phyloP scores from a whole-genome alignment of 2,113 vertebrate species.

The Onychostoma macrolepis region DNA sequence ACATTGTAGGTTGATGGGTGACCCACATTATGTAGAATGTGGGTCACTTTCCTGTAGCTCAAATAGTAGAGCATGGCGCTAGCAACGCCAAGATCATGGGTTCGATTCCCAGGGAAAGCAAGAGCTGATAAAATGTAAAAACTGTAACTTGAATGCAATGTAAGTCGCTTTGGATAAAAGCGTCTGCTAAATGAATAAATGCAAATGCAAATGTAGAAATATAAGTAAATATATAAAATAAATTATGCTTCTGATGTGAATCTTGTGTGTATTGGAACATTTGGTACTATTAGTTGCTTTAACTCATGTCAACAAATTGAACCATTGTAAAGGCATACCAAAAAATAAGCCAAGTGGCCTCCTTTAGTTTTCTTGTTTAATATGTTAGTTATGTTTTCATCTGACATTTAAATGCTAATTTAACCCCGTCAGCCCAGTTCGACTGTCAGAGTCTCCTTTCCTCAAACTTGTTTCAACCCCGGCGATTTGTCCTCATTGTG shows the following conservation, averaged over 20 bases:
- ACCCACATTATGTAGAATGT: background rate
- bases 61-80: too few species aligned
- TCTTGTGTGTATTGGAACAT: background rate
- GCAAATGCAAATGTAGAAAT: too few species aligned
- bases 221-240: background rate
- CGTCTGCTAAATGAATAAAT: too few species aligned
- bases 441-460: background rate
- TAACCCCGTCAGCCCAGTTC: background rate
- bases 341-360: background rate
- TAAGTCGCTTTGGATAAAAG: too few species aligned
- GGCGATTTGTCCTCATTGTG: background rate
- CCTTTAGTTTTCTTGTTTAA: background rate
- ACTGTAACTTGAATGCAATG: too few species aligned
- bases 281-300: background rate
- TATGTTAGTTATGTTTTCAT: background rate
- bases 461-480: background rate
- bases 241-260: background rate
- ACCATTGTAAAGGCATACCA: background rate
- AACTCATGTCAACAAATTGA: background rate
- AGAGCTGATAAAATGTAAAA: too few species aligned
- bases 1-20: too few species aligned
- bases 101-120: too few species aligned
- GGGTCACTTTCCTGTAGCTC: too few species aligned
- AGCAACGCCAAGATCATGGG: too few species aligned
- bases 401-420: background rate